Base-by-base conservation (phyloP, 2,113 vertebrate genomes). In the Dasypus novemcinctus region DNA sequence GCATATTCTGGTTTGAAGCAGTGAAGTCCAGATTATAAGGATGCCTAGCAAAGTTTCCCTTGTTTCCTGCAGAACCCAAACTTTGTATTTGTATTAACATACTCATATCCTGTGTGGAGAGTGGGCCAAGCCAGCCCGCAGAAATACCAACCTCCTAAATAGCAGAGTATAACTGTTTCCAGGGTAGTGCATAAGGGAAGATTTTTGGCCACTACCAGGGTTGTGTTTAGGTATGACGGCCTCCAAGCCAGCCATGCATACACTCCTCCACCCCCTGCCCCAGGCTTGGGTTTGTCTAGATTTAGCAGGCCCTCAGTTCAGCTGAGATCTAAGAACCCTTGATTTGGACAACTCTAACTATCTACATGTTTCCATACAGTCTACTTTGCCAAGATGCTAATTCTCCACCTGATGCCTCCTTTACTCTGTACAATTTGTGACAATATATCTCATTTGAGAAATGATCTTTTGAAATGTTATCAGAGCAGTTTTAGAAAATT, bases 401-500 rank as follows among this genome's bases (percentile, higher is more conserved):
- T 7, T 75, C n/a, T 92, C 27, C 2, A 38, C 13, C 27, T 46
- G 52, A 82, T 7, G 57, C 54, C 84, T 61, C 43, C 11, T 78
- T 33, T 49, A 38, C 57, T 78, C 27, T 38, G 21, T 64, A 71
- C 20, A 57, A 25, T 57, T 83, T 57, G 14, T 76, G 91, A 88
- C 93, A 95, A 75, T 80, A 15, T 38, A 49, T 63, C 64, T 38
- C 15, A 31, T 84, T 25, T 14, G 29, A 68, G 25, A 86, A 92
- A 36, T 33, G 54, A 92, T 38, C 61, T 43, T 92, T 52, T 59
- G 33, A 95, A 91, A 85, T 74, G 33, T 81, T 78, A 23, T 72
- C 82, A 64, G 61, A 68, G 52, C 59, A 79, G 36, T 75, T 97
- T 90, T 59, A 85, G 71, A 52, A 90, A 86, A 76, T 75, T 92